Evolutionary conservation across 2,888 invertebrate genomes (phyloP), one percentile per base, ranked within the genome.

Genomic region (Diplazon laetatorius): DNA sequence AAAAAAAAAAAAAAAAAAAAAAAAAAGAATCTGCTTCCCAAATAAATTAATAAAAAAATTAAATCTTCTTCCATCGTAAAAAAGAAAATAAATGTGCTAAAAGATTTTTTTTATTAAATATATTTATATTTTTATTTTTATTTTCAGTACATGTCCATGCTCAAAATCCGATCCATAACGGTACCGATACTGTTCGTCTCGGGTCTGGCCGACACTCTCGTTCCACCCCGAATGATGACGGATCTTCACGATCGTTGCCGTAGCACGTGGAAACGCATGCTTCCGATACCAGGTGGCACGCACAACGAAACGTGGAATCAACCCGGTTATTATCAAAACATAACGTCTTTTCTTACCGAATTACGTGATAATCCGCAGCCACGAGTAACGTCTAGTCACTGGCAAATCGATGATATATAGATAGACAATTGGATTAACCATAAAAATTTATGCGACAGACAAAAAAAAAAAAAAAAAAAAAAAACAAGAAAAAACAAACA

Each of bases 271-370:
- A 98, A 98, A 91, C 94, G 95, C 82, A 91, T 98, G 52, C 91
- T 95, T 20, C 94, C 95, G 86, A 93, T 98, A 90, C 94, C 95
- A 1, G 94, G 94, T 18, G 98, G 98, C 0, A 96, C 97, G 0
- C 98, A 99, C 91, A 98, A 98, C 87, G 98, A 98, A 90, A 98
- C 98, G 0, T 98, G 98, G 98, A 95, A 95, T 76, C 95, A 96
- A 85, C 94, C 95, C 78, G 96, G 96, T 80, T 98, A 97, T 85
- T 95, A 94, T 86, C 90, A 93, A 74, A 85, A 85, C 63, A 87
- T 90, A 80, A 81, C 68, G 62, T 75, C 82, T 42, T 90, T 90
- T 76, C 79, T 91, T 50, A 85, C 82, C 2, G 88, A 90, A 60
- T 78, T 91, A n/a, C 86, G 89, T 52, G 86, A 87, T 76, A 89